These are phyloP conservation scores for Oreortyx pictus DNA, from an alignment of 2,797 vertebrate genomes.

Conservation along the genomic window DNA sequence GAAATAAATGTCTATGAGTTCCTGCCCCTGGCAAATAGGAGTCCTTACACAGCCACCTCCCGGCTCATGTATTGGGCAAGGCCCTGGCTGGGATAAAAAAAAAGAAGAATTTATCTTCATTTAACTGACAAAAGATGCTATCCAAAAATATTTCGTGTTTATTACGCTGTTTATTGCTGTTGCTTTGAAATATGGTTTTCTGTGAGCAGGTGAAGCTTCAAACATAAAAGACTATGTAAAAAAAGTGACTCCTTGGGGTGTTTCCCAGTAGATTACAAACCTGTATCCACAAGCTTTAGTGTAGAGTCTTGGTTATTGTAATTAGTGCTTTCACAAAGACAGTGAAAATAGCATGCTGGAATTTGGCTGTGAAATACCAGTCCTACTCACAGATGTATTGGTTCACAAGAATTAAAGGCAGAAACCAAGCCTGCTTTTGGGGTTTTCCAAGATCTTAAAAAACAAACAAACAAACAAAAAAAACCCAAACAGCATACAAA, in stretches of 20 bases:
- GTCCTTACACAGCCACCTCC: background rate
- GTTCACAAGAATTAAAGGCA: slow-evolving; percentile 17
- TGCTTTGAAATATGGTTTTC: background rate
- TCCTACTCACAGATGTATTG: background rate
- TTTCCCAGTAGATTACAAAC: background rate
- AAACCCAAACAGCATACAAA: background rate
- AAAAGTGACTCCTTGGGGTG: background rate
- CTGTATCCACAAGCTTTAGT: background rate
- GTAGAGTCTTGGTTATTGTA: background rate
- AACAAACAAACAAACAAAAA: background rate
- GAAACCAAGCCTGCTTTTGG: background rate
- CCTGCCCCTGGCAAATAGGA: background rate
- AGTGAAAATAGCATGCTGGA: background rate
- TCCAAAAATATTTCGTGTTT: background rate
- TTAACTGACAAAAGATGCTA: background rate
- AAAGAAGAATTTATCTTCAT: background rate
- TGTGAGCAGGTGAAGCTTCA: background rate
- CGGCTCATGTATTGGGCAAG: background rate
- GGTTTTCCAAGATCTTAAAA: background rate
- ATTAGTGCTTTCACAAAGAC: background rate
- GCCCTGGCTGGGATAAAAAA: background rate
- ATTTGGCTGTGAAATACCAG: background rate
- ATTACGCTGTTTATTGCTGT: background rate
- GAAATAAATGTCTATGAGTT: background rate
- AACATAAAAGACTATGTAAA: background rate